phyloP scores from a whole-genome alignment of 2,113 vertebrate genomes.

The Nothobranchius furzeri region DNA sequence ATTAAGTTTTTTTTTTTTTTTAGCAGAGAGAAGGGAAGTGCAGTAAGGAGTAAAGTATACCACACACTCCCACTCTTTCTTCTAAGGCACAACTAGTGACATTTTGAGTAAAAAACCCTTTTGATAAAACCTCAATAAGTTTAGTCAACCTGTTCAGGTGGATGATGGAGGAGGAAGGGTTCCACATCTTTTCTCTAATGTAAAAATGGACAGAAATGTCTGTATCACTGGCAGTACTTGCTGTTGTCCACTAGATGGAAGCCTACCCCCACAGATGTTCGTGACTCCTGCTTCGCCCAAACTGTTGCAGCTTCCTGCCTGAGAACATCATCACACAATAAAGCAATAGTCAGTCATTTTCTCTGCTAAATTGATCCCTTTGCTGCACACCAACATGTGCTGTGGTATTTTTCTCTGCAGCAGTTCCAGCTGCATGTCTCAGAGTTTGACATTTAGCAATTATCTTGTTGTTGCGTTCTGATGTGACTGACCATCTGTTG shows the following conservation, averaged over 20 bases:
- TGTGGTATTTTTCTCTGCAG: conserved; percentile 47
- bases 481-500: conserved; percentile 55
- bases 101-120: no score
- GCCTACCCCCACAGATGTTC: conserved; percentile 9
- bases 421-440: conserved; percentile 47
- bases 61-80: no score
- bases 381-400: conserved; percentile 55
- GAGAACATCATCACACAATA: conserved; percentile 74
- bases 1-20: no score
- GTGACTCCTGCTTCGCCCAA: background rate
- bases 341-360: conserved; percentile 76
- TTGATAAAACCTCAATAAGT: no score
- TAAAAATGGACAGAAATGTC: background rate
- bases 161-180: no score
- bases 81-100: no score
- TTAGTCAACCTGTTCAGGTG: no score
- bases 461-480: conserved; percentile 46
- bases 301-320: conserved; percentile 34
- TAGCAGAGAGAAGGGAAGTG: no score
- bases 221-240: background rate
- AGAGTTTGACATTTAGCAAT: conserved; percentile 48
- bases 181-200: background rate
- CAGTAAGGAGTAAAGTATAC: no score
- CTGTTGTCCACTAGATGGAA: conserved; percentile 59
- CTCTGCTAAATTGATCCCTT: conserved; percentile 74